These are phyloP conservation scores for Betta splendens DNA, from an alignment of 2,797 vertebrate species.

Conservation along the genomic window DNA sequence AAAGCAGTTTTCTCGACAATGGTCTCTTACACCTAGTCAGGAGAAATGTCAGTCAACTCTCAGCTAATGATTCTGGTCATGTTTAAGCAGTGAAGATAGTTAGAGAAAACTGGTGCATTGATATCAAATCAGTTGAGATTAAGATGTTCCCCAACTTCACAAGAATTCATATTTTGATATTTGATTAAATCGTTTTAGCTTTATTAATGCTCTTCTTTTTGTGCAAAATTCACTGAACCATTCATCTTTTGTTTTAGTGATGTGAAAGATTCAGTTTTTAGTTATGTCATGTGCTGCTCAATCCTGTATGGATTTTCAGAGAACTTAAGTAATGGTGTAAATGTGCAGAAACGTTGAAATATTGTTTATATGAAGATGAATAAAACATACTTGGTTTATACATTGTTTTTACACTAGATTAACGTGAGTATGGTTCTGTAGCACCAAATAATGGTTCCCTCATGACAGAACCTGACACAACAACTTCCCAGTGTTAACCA, in stretches of 20 bases:
- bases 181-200: not conserved
- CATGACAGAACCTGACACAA: slow-evolving; percentile 56
- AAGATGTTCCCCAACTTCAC: not conserved
- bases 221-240: slow-evolving; percentile 1
- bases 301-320: not conserved
- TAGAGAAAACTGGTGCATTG: no score
- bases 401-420: slow-evolving; percentile 16
- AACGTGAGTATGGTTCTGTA: slow-evolving; percentile 27
- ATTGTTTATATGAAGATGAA: slow-evolving; percentile 18
- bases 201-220: slow-evolving; percentile 1
- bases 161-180: slow-evolving; percentile 3
- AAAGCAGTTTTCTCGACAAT: not conserved
- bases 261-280: slow-evolving; percentile 17
- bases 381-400: slow-evolving; percentile 5
- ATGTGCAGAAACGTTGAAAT: slow-evolving; percentile 14
- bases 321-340: slow-evolving; percentile 16
- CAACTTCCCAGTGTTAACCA: slow-evolving; percentile 41
- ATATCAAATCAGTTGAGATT: slow-evolving; percentile 4
- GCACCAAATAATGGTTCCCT: slow-evolving; percentile 33
- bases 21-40: not conserved
- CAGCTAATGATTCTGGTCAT: slow-evolving; percentile 14
- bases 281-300: slow-evolving; percentile 17
- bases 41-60: not conserved
- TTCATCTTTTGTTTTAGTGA: slow-evolving; percentile 1
- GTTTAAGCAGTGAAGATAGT: no score